Evolutionary conservation across 2,113 vertebrate genomes (phyloP).

Genomic region (Sturnira hondurensis): DNA sequence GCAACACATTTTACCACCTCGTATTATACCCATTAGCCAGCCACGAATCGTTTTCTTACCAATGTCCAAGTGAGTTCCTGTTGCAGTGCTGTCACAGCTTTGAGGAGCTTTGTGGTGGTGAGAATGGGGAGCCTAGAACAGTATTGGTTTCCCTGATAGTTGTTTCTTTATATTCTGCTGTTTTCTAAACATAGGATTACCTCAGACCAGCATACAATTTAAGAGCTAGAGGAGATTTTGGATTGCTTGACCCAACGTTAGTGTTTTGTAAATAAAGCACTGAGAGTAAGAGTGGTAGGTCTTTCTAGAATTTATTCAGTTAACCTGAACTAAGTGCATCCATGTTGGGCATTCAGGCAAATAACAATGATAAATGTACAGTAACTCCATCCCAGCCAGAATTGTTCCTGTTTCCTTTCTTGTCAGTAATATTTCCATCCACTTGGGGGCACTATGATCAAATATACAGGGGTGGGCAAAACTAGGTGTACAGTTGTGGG

Average conservation of each 20-base stretch:
- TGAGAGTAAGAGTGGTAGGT: neutral
- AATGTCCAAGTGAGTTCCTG: neutral
- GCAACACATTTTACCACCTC: neutral
- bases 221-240: neutral
- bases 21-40: neutral
- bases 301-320: neutral
- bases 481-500: neutral
- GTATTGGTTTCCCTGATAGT: neutral
- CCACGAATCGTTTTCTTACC: neutral
- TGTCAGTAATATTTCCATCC: slow-evolving; percentile 66
- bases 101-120: neutral
- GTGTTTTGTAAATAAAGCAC: neutral
- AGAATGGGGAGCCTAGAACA: neutral
- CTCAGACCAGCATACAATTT: neutral
- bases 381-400: neutral
- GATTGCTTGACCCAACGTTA: neutral
- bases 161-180: neutral
- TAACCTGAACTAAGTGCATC: neutral
- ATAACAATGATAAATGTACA: neutral
- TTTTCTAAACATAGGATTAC: neutral
- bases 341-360: neutral
- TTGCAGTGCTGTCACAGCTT: neutral
- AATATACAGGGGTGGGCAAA: slow-evolving; percentile 51
- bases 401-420: neutral
- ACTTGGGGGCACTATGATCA: slow-evolving; percentile 83